phyloP scores from a whole-genome alignment of 2,797 vertebrate genomes.

The Microctenopoma stevenorrisi region DNA sequence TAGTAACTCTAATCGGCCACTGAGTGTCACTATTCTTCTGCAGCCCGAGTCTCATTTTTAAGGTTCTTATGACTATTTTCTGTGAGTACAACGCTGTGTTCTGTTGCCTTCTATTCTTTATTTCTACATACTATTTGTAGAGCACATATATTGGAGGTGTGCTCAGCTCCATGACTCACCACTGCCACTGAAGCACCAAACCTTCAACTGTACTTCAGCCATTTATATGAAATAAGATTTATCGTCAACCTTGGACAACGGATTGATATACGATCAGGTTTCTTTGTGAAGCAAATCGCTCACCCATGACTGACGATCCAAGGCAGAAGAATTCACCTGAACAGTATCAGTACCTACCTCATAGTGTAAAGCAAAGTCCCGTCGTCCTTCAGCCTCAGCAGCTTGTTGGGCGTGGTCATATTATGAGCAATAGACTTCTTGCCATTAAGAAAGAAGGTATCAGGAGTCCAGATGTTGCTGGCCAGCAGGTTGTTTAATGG shows the following conservation, averaged over 20 bases:
- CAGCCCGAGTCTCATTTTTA: not conserved
- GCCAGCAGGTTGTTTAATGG: conserved; percentile 95
- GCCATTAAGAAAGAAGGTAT: conserved; percentile 96
- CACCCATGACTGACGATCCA: conserved; percentile 4
- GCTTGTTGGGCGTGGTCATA: conserved; percentile 97
- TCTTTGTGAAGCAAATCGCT: not conserved
- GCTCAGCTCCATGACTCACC: not conserved
- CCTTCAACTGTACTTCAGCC: not conserved
- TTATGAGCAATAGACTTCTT: conserved; percentile 97
- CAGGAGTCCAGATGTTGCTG: conserved; percentile 96
- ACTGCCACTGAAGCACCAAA: not conserved
- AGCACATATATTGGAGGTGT: not conserved
- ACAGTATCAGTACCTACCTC: conserved; percentile 80
- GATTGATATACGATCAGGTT: not conserved
- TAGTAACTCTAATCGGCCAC: conserved; percentile 47
- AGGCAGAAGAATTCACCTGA: not conserved
- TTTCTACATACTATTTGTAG: not conserved
- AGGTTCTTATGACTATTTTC: not conserved
- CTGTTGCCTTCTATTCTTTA: not conserved
- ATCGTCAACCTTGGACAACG: not conserved
- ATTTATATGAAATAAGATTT: not conserved
- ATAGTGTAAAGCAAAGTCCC: conserved; percentile 94
- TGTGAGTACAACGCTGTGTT: not conserved
- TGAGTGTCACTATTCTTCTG: conserved; percentile 58
- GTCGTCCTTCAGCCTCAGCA: conserved; percentile 92